These are phyloP conservation scores for Todiramphus saurophagus DNA, from an alignment of 2,113 vertebrate species.

Conservation along the genomic window DNA sequence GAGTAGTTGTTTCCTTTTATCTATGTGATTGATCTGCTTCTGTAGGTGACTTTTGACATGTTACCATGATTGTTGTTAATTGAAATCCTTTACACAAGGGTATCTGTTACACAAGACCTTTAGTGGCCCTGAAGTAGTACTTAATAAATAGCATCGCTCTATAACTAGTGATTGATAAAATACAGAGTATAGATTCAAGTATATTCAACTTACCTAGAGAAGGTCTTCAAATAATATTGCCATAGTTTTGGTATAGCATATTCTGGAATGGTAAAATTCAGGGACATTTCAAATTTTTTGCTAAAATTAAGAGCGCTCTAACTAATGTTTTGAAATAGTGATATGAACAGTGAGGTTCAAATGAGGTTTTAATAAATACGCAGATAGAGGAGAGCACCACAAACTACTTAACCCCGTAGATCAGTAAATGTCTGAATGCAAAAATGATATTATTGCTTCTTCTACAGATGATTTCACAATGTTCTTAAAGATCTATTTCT, in stretches of 20 bases:
- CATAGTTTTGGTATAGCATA: background rate
- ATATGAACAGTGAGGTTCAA: background rate
- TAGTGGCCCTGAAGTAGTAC: background rate
- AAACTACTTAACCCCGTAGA: background rate
- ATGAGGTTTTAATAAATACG: background rate
- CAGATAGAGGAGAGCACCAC: background rate
- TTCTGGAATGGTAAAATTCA: background rate
- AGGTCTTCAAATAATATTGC: background rate
- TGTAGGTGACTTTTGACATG: background rate
- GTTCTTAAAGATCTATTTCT: background rate
- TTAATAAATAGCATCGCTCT: background rate
- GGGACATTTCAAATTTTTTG: background rate
- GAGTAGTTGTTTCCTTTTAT: background rate
- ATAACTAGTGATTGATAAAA: background rate
- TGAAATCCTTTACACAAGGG: background rate
- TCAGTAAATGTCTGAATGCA: background rate
- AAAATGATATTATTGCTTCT: background rate
- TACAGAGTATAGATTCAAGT: background rate
- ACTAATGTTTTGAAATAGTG: background rate
- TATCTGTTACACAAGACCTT: background rate
- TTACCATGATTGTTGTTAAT: background rate
- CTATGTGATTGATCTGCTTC: background rate
- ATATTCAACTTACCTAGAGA: background rate
- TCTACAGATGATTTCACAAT: background rate
- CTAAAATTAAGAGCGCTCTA: background rate